phyloP scores from a whole-genome alignment of 1,140 invertebrate genomes.

The Calephelis virginiensis region DNA sequence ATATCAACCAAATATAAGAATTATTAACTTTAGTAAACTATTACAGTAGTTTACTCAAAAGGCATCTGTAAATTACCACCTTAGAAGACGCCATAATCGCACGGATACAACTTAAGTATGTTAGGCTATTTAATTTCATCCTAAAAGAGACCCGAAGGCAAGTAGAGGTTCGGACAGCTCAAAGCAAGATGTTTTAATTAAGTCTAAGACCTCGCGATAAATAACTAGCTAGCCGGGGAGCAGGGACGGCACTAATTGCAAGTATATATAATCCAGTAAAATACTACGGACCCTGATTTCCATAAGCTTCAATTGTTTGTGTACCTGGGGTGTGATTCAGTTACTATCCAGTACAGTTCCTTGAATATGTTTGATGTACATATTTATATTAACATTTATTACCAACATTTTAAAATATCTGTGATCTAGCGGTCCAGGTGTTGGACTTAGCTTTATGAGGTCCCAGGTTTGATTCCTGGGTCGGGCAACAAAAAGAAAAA shows the following conservation, averaged over 20 bases:
- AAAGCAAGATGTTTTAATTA: slow-evolving; percentile 77
- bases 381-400: neutral
- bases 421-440: too few relatives aligned
- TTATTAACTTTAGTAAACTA: neutral
- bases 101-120: neutral
- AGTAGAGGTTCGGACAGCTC: slow-evolving; percentile 54
- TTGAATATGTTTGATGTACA: neutral
- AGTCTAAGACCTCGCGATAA: slow-evolving; percentile 72
- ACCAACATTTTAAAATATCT: too few relatives aligned
- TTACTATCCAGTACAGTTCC: neutral
- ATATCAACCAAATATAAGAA: neutral
- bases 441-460: too few relatives aligned
- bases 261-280: slow-evolving; percentile 76
- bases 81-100: slow-evolving; percentile 8
- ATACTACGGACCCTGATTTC: slow-evolving; percentile 72
- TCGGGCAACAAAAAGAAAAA: too few relatives aligned
- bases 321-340: slow-evolving; percentile 64
- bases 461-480: too few relatives aligned
- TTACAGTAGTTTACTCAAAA: neutral
- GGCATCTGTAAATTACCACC: neutral
- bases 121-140: slow-evolving; percentile 48
- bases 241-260: slow-evolving; percentile 71
- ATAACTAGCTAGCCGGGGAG: slow-evolving; percentile 60
- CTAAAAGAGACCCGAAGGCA: slow-evolving; percentile 42
- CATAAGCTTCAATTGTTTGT: slow-evolving; percentile 77